A percentile compares a stretch with the other conserved stretches of the same genome.
Evolutionary conservation across 1,140 invertebrate genomes (phyloP).

Genomic region (Mamestra configurata): DNA sequence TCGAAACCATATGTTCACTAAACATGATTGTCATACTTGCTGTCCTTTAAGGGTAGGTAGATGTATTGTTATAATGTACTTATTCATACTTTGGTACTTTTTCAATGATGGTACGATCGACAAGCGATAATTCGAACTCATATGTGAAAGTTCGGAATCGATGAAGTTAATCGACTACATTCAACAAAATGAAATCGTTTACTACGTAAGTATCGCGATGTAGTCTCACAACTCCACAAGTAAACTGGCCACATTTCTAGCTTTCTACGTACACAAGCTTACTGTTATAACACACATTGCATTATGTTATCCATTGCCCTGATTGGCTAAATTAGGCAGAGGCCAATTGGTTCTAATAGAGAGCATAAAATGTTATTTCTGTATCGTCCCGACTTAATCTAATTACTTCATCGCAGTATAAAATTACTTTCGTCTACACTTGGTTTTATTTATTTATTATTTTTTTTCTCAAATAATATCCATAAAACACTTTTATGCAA

Average conservation of each 20-base stretch:
- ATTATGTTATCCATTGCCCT: slow-evolving; percentile 2
- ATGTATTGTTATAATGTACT: neutral
- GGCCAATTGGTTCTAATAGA: slow-evolving; percentile 36
- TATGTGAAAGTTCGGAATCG: neutral
- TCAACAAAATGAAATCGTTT: neutral
- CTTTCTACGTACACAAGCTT: slow-evolving; percentile 1
- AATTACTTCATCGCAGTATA: neutral
- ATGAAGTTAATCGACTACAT: no score
- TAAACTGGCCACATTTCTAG: neutral
- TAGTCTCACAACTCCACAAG: neutral
- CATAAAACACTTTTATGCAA: no score
- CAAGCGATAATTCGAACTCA: no score
- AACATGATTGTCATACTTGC: neutral
- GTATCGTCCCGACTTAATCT: neutral
- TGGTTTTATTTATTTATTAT: neutral
- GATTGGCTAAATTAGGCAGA: slow-evolving; percentile 37
- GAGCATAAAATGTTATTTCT: slow-evolving; percentile 4
- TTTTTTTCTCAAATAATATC: no score
- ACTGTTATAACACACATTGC: neutral
- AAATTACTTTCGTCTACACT: neutral
- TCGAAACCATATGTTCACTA: neutral
- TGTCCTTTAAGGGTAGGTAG: neutral
- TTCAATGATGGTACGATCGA: no score
- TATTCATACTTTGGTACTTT: no score
- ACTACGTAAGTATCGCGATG: neutral